Evolutionary conservation across 2,113 vertebrate genomes (phyloP), one percentile per base, ranked within the genome.

Genomic region (Micronycteris hirsuta): DNA sequence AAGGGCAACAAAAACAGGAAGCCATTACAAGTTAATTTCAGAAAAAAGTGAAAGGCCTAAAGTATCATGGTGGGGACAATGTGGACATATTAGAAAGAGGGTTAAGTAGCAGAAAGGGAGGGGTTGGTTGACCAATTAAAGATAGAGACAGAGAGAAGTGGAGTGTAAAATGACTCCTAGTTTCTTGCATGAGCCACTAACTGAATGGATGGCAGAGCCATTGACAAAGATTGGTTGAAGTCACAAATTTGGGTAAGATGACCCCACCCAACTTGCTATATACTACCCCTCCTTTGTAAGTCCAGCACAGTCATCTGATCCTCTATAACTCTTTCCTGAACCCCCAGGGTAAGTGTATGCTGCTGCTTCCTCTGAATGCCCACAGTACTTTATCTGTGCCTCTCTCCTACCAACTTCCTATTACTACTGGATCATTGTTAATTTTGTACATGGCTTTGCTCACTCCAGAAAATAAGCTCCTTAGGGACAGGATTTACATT

Each of bases 101-200:
- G 6, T 58, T 86, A 89, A 96, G 33, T 6, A 63, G 43, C n/a
- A 95, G 43, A 93, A 88, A 91, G 58, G 28, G 45, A 95, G 28
- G 38, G 82, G 9, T 15, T 74, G 26, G 68, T 4, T 89, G 45
- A 94, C 47, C 65, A 91, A 65, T 13, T 56, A 73, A 73, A 95
- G 56, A 90, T 20, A 87, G 1, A 93, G 45, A 84, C 7, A 3
- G 24, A 63, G 5, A 86, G 22, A n/a, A 96, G 43, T 74, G 22
- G 33, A 94, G 19, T 61, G 47, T 93, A 74, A 95, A 89, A 77
- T 87, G 31, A 90, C 15, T 73, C 45, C 70, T 70, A 41, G 31
- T 58, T 87, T 95, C 63, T 87, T 56, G 38, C 43, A 85, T 80
- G 3, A 86, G 36, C 43, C 94, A 93, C 54, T 91, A 96, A 95